Conservation (phyloP, 2,113 vertebrate genomes). For the Synchiropus splendidus region DNA sequence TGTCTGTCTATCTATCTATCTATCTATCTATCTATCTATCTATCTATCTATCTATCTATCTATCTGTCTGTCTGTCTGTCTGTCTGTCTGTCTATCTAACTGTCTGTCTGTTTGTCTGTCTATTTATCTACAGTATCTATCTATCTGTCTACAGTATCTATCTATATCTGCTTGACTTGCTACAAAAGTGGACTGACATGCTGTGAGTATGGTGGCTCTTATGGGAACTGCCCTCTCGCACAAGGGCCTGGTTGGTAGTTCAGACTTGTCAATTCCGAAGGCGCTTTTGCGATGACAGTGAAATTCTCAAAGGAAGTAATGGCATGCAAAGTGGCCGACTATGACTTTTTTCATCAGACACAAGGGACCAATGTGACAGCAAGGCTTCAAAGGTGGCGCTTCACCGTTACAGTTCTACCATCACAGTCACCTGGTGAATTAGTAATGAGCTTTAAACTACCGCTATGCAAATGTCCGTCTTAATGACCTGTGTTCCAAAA, state of each 20-base stretch:
- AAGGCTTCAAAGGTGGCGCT: neutral
- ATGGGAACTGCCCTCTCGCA: neutral
- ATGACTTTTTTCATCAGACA: neutral
- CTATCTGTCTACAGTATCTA: neutral
- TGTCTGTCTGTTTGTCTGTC: too few species aligned
- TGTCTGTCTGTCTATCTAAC: too few species aligned
- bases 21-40: too few species aligned
- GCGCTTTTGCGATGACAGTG: neutral
- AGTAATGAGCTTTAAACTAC: too few species aligned
- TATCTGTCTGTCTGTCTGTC: too few species aligned
- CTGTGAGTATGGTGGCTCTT: neutral
- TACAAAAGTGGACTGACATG: neutral
- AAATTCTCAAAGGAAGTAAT: neutral
- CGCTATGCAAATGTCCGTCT: too few species aligned
- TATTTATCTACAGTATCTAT: too few species aligned
- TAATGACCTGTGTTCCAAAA: too few species aligned
- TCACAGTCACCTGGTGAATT: too few species aligned
- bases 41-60: too few species aligned
- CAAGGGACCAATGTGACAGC: neutral
- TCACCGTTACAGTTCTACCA: too few species aligned
- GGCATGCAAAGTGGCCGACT: neutral
- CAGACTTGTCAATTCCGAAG: slow-evolving; percentile 1
- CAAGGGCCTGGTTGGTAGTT: slow-evolving; percentile 1
- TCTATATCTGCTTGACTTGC: neutral
- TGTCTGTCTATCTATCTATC: too few species aligned